Conservation (phyloP, 2,797 vertebrate species). For the Agapornis canus region DNA sequence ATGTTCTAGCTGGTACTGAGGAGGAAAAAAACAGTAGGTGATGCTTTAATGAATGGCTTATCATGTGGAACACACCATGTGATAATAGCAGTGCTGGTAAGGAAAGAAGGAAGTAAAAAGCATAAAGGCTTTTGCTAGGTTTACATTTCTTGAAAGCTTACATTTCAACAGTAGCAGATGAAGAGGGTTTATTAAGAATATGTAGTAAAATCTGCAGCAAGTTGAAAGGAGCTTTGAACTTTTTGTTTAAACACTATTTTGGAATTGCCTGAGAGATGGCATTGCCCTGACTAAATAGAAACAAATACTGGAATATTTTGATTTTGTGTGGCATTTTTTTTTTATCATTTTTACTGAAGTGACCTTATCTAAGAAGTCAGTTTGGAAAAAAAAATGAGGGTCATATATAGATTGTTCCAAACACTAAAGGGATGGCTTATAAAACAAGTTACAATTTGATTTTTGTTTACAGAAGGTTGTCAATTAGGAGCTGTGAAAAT, state of each 20-base stretch:
- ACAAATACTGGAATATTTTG: neutral
- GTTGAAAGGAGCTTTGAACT: slow-evolving; percentile 63
- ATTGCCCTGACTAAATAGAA: slow-evolving; percentile 26
- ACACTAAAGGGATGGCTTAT: neutral
- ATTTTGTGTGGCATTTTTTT: slow-evolving; percentile 20
- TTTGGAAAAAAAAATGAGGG: neutral
- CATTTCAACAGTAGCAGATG: slow-evolving; percentile 63
- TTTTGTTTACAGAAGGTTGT: neutral
- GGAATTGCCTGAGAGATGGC: slow-evolving; percentile 27
- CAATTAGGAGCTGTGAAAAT: neutral
- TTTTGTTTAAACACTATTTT: slow-evolving; percentile 48
- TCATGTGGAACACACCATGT: slow-evolving; percentile 85
- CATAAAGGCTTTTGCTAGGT: slow-evolving; percentile 69
- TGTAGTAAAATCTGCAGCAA: slow-evolving; percentile 59
- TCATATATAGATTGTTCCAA: neutral
- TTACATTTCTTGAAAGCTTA: slow-evolving; percentile 71
- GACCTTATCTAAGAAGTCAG: neutral
- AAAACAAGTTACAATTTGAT: neutral
- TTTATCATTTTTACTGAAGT: neutral
- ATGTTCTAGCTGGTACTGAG: slow-evolving; percentile 83
- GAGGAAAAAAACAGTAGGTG: slow-evolving; percentile 83
- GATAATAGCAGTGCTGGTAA: slow-evolving; percentile 82
- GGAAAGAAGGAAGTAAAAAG: slow-evolving; percentile 72
- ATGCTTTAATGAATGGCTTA: slow-evolving; percentile 88
- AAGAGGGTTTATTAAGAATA: slow-evolving; percentile 66